Conservation (phyloP, 2,888 invertebrate species). For the Chesias legatella region DNA sequence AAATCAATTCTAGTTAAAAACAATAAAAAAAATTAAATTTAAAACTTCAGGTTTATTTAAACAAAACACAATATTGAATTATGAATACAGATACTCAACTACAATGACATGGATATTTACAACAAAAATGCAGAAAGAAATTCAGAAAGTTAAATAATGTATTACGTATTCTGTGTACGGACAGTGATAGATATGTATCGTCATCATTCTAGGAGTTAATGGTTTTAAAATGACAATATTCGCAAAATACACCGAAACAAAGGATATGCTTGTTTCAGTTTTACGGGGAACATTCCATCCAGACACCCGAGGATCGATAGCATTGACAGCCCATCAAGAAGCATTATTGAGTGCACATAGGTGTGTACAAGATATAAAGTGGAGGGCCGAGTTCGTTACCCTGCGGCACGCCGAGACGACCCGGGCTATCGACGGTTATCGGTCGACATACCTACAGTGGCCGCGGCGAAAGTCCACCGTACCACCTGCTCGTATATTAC, state of each 20-base stretch:
- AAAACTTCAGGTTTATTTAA: too few species aligned
- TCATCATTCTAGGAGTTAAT: too few species aligned
- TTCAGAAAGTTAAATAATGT: too few species aligned
- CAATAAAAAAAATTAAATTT: too few species aligned
- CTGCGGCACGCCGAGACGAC: conserved; percentile 46
- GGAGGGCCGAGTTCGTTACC: conserved; percentile 55
- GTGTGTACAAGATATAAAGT: conserved; percentile 35
- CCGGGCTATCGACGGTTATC: conserved; percentile 54
- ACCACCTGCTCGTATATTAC: conserved; percentile 35
- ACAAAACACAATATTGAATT: too few species aligned
- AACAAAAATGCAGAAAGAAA: too few species aligned
- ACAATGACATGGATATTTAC: too few species aligned
- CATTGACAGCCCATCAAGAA: conserved; percentile 40
- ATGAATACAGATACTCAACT: too few species aligned
- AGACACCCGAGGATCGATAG: conserved; percentile 37
- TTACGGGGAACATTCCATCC: conserved; percentile 7
- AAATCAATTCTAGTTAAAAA: too few species aligned
- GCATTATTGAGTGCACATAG: conserved; percentile 38
- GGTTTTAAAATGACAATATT: too few species aligned
- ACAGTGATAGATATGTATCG: too few species aligned
- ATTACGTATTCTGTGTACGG: not conserved
- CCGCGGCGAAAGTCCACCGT: conserved; percentile 44
- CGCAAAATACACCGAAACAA: not conserved
- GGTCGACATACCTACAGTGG: conserved; percentile 39
- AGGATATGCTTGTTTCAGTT: not conserved